These are phyloP conservation scores for Gracilinanus agilis DNA, from an alignment of 2,113 vertebrate genomes.

Conservation along the genomic window DNA sequence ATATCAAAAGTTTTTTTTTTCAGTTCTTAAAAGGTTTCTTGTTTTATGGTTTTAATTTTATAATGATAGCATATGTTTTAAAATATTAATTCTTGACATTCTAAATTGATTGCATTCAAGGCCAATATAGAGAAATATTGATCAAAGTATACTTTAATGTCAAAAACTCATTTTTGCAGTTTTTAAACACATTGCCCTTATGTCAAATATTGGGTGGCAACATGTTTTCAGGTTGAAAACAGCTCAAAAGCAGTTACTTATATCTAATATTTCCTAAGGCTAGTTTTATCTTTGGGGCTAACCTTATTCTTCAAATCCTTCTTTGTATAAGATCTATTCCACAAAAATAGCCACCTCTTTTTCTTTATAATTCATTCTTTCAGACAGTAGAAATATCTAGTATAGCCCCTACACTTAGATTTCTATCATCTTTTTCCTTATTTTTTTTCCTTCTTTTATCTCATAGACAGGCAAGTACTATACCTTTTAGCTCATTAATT, in stretches of 20 bases:
- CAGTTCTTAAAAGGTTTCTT: background rate
- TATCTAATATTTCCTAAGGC: too few relatives aligned
- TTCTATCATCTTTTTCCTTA: too few relatives aligned
- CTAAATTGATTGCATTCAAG: background rate
- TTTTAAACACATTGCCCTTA: background rate
- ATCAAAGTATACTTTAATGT: background rate
- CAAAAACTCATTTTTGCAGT: background rate
- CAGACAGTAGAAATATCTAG: background rate
- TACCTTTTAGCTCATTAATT: background rate
- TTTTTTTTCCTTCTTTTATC: background rate
- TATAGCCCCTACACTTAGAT: too few relatives aligned
- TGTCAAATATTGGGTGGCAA: too few relatives aligned
- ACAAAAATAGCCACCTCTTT: background rate
- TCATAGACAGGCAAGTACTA: background rate
- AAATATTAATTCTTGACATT: background rate
- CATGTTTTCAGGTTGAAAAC: background rate
- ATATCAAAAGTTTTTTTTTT: background rate
- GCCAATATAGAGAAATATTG: background rate
- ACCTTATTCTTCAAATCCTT: background rate
- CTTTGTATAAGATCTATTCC: background rate
- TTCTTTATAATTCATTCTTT: background rate
- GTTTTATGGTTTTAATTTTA: background rate
- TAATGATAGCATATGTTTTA: background rate
- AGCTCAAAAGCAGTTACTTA: background rate
- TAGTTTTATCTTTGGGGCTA: background rate